Evolutionary conservation across 2,888 invertebrate species (phyloP).

Genomic region (Chouioia cunea): DNA sequence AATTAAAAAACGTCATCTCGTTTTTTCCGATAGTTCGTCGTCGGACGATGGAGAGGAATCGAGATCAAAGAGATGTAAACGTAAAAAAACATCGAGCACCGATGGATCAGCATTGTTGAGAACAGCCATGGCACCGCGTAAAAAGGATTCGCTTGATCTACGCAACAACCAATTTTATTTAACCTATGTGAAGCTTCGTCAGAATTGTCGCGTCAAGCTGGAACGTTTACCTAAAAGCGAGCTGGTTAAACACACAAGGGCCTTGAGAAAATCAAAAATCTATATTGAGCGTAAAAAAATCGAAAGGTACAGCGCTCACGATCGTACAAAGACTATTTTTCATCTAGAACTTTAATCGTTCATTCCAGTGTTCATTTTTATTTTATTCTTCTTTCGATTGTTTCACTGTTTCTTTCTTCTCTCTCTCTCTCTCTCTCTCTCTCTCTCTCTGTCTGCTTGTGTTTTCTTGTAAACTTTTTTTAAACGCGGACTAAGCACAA

Average conservation of each 20-base stretch:
- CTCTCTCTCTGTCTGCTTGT: neutral
- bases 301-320: conserved; percentile 56
- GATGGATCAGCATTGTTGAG: conserved; percentile 1
- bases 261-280: conserved; percentile 58
- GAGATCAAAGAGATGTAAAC: conserved; percentile 26
- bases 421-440: conserved; percentile 10
- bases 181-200: conserved; percentile 56
- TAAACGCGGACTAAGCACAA: neutral
- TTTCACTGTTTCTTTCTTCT: neutral
- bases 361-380: too few relatives aligned
- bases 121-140: conserved; percentile 8
- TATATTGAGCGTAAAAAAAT: conserved; percentile 58
- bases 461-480: conserved; percentile 15
- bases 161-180: conserved; percentile 50
- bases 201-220: conserved; percentile 53
- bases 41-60: conserved; percentile 20
- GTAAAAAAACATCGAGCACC: conserved; percentile 24
- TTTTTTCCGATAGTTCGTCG: conserved; percentile 47
- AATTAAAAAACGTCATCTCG: conserved; percentile 40
- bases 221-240: conserved; percentile 52
- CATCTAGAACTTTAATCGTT: too few relatives aligned
- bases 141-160: conserved; percentile 42
- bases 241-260: conserved; percentile 53
- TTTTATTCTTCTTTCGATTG: too few relatives aligned
- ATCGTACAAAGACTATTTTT: too few relatives aligned